phyloP scores from a whole-genome alignment of 2,888 invertebrate genomes.

The Anagyrus pseudococci region DNA sequence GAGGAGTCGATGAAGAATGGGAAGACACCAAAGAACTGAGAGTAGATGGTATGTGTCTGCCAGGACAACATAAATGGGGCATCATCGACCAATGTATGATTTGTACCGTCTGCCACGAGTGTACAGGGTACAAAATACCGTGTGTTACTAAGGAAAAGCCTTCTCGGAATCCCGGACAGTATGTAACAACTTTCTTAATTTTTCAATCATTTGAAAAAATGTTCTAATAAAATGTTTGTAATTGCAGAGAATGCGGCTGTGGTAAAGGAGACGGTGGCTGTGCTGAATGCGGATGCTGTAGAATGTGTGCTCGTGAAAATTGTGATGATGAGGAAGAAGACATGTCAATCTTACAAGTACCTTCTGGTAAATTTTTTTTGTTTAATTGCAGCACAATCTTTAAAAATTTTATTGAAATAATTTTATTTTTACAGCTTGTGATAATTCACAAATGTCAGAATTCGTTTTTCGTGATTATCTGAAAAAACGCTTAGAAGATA shows the following conservation, averaged over 20 bases:
- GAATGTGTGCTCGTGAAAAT: constrained; percentile 80
- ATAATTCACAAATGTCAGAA: constrained; percentile 59
- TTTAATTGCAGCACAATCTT: constrained; percentile 3
- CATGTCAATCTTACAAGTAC: constrained; percentile 58
- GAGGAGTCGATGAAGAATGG: constrained; percentile 66
- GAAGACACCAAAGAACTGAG: constrained; percentile 63
- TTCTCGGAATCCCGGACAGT: constrained; percentile 69
- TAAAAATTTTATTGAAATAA: constrained; percentile 1
- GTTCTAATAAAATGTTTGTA: not conserved
- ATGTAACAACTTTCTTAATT: constrained; percentile 32
- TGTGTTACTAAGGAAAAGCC: constrained; percentile 80
- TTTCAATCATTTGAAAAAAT: constrained; percentile 6
- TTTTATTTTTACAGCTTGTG: constrained; percentile 33
- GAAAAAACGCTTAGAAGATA: constrained; percentile 66
- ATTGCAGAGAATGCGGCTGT: constrained; percentile 85
- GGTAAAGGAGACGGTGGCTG: constrained; percentile 96
- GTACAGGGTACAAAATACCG: constrained; percentile 89
- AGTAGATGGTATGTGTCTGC: constrained; percentile 65
- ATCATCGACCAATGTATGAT: constrained; percentile 84
- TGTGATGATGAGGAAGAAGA: constrained; percentile 63
- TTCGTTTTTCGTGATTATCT: constrained; percentile 67
- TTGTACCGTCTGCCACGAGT: constrained; percentile 89
- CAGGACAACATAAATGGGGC: constrained; percentile 80
- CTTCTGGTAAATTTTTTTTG: constrained; percentile 45
- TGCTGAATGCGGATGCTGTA: constrained; percentile 89